Base-by-base conservation (phyloP, 2,888 invertebrate genomes). In the Koerneria pararmatus region DNA sequence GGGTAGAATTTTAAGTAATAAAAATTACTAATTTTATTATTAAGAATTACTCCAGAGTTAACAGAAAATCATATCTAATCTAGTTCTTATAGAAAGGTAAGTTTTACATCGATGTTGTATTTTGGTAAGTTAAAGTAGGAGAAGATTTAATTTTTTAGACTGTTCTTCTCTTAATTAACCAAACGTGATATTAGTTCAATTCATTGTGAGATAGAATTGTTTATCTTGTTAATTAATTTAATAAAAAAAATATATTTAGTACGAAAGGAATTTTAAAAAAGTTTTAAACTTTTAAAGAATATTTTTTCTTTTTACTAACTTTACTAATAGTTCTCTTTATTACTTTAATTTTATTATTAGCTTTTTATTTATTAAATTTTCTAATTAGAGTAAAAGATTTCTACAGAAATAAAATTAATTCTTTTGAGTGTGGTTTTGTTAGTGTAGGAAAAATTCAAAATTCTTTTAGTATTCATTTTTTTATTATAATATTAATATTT, bases 1-100 rank as follows among this genome's bases (percentile, higher is more conserved):
- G 76, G 76, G 76, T 69, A 76, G 72, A 75, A 73, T 70, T 70
- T 71, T 75, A 71, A 74, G 69, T 75, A 76, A 73, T 75, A 66
- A 56, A 70, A 71, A 75, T 76, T 63, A 74, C 74, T 73, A 75
- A 63, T 69, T 56, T 64, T 76, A 75, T 71, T 71, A 67, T 70
- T 71, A 75, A 69, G 72, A 77, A 75, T 75, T 77, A 77, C 77
- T 77, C 75, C 77, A 71, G 77, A 77, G 77, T 75, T 77, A 77
- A 77, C 77, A 77, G 77, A 75, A 77, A 76, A 73, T 73, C 76
- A 77, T 74, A 72, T 69, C 69, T 73, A 71, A 71, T 75, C 70
- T 69, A 76, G 76, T 71, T 71, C 72, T 76, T 74, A 75, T 77
- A 69, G 71, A 71, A 69, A 70, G 69, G 70, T 74, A 73, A 75